A percentile compares a stretch with the other conserved stretches of the same genome.
These are phyloP conservation scores for Beaufortia kweichowensis DNA, from an alignment of 2,113 vertebrate species.

Conservation along the genomic window DNA sequence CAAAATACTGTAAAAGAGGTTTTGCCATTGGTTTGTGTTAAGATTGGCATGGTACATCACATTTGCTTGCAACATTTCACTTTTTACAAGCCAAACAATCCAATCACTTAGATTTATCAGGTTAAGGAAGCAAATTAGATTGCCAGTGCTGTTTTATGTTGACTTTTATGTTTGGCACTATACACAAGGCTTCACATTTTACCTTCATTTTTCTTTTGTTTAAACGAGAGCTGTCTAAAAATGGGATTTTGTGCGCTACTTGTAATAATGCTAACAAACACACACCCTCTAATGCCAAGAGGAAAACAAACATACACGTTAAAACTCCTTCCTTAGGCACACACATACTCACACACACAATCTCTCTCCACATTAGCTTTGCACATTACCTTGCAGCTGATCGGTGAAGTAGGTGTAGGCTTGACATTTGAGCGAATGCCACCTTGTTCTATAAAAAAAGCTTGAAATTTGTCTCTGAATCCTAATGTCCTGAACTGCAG, in stretches of 20 bases:
- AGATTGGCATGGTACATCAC: no score
- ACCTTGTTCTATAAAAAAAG: conserved; percentile 12
- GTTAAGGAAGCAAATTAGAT: no score
- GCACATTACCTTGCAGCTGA: not conserved
- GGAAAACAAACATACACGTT: no score
- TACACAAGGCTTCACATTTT: not conserved
- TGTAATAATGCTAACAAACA: not conserved
- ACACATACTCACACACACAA: not conserved
- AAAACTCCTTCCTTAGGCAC: not conserved
- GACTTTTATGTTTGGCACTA: not conserved
- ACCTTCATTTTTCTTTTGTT: not conserved
- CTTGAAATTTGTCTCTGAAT: conserved; percentile 19
- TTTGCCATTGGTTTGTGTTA: no score
- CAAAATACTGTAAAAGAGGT: no score
- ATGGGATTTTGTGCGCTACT: not conserved
- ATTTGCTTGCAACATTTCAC: no score
- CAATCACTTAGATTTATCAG: no score
- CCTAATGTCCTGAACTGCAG: conserved; percentile 18
- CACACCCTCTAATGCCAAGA: conserved; percentile 8
- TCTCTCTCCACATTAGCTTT: conserved; percentile 15
- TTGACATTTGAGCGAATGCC: conserved; percentile 37
- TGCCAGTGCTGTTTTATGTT: no score
- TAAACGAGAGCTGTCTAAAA: not conserved
- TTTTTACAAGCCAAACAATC: no score
- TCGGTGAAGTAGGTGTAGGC: not conserved